Evolutionary conservation across 2,888 invertebrate genomes (phyloP).

Genomic region (Spisula solida): DNA sequence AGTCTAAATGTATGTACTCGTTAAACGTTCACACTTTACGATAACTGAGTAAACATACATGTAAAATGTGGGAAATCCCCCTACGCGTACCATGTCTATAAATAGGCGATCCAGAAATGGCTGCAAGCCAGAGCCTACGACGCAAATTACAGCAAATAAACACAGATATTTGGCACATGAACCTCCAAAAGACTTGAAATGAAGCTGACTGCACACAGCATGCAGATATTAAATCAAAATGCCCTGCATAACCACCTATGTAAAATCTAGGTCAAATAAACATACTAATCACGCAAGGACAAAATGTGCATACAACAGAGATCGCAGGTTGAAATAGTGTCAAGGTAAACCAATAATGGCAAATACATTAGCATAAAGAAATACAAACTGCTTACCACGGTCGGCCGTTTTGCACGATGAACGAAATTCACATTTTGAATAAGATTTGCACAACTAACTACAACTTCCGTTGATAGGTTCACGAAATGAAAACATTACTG

Average conservation of each 20-base stretch:
- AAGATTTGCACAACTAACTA: neutral
- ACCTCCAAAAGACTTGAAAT: neutral
- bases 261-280: slow-evolving; percentile 2
- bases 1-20: neutral
- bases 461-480: neutral
- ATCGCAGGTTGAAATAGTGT: neutral
- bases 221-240: neutral
- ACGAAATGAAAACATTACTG: neutral
- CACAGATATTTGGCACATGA: too few relatives aligned
- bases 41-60: neutral
- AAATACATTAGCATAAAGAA: neutral
- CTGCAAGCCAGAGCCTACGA: too few relatives aligned
- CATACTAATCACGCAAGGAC: neutral
- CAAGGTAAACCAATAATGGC: neutral
- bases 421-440: neutral
- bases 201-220: neutral
- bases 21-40: neutral
- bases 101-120: neutral
- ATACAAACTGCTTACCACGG: slow-evolving; percentile 8
- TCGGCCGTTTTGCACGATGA: neutral
- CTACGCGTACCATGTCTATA: neutral
- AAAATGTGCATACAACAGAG: neutral
- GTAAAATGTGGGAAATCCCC: slow-evolving; percentile 16
- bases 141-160: too few relatives aligned
- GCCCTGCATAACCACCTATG: neutral